Conservation (phyloP, 1,140 invertebrate species). For the Rhagoletis zephyria region DNA sequence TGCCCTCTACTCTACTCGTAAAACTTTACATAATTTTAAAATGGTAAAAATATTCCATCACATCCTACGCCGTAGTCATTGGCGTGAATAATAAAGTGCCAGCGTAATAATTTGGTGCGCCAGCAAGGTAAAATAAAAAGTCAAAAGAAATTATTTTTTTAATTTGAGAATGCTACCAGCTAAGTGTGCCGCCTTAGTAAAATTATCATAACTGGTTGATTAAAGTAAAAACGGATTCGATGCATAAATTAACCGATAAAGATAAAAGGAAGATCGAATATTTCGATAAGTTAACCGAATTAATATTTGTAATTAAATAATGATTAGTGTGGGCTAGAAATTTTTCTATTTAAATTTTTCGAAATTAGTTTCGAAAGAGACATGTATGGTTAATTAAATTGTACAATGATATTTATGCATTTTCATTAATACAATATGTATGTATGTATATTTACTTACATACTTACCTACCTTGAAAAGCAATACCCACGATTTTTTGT, state of each 20-base stretch:
- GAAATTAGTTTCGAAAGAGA: too few relatives aligned
- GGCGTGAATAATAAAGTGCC: neutral
- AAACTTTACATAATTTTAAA: too few relatives aligned
- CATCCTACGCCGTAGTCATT: neutral
- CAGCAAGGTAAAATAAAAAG: neutral
- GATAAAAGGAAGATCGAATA: neutral
- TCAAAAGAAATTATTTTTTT: neutral
- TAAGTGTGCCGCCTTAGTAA: neutral
- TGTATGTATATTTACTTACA: too few relatives aligned
- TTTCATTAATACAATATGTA: too few relatives aligned
- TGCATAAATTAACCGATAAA: neutral
- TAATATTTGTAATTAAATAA: constrained; percentile 25
- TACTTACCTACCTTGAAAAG: too few relatives aligned
- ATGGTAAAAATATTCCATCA: too few relatives aligned
- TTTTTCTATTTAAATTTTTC: too few relatives aligned
- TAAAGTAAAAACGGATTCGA: neutral
- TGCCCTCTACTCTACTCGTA: too few relatives aligned
- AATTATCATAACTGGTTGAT: neutral
- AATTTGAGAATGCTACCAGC: neutral
- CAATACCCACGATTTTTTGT: neutral
- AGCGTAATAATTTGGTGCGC: neutral
- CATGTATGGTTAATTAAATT: too few relatives aligned
- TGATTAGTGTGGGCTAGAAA: constrained; percentile 3
- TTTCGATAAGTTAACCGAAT: constrained; percentile 18
- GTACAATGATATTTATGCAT: too few relatives aligned